Percentiles rank a stretch among this genome's conserved stretches.
Evolutionary conservation across 1,140 invertebrate genomes (phyloP).

Genomic region (Phymorhynchus buccinoides): DNA sequence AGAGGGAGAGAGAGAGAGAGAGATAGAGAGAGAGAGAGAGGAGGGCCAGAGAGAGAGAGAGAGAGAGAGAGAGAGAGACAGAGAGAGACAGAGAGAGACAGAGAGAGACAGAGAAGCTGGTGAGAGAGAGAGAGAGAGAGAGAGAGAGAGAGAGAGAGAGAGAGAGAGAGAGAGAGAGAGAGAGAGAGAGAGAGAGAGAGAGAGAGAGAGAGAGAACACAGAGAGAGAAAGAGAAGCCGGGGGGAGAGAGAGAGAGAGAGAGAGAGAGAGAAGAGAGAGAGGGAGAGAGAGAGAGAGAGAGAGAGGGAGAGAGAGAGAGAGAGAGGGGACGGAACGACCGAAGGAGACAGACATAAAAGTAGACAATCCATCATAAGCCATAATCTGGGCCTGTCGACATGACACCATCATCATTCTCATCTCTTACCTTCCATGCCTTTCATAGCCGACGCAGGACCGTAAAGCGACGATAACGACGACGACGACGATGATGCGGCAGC

Average conservation of each 20-base stretch:
- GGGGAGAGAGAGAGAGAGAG: background rate
- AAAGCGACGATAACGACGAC: background rate
- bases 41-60: no score
- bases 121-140: slow-evolving; percentile 20
- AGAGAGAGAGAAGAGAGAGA: background rate
- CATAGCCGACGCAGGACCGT: slow-evolving; percentile 44
- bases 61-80: slow-evolving; percentile 22
- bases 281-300: slow-evolving; percentile 25
- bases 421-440: slow-evolving; percentile 63
- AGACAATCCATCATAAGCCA: slow-evolving; percentile 1
- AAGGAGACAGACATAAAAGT: background rate
- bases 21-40: no score
- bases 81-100: background rate
- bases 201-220: background rate
- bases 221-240: background rate
- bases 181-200: slow-evolving; percentile 18
- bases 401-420: background rate
- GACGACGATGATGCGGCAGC: slow-evolving; percentile 2
- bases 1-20: no score
- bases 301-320: slow-evolving; percentile 7
- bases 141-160: slow-evolving; percentile 37
- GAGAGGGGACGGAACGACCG: background rate
- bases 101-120: background rate
- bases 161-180: slow-evolving; percentile 26
- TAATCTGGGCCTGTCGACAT: background rate